Base-by-base conservation (phyloP, 2,113 vertebrate genomes). In the Eulemur macaco region DNA sequence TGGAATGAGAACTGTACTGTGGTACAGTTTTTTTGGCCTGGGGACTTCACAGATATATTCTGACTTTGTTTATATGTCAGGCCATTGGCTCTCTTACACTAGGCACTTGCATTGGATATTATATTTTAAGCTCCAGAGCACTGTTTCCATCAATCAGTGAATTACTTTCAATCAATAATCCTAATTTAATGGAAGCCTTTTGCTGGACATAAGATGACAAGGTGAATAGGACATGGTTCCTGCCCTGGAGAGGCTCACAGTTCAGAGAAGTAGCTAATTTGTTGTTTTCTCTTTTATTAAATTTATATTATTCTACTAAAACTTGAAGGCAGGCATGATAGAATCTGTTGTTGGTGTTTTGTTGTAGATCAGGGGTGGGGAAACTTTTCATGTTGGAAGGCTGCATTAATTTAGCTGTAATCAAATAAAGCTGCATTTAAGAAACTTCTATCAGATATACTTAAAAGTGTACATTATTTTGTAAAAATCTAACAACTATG, bases 211-310 rank as follows among this genome's bases (percentile, higher is more conserved):
- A 86, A 81, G 34, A 47, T 60, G 78, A 52, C 17, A 92, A 81
- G 12, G 64, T 85, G 23, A 81, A 50, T 15, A 69, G 52, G 66
- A 93, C 6, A 20, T 82, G 39, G 25, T 95, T 86, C 34, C 60
- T 86, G 17, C 15, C 13, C 25, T 91, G 73, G 31, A 92, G 31
- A 52, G 25, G 11, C 17, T 83, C 42, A 89, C 14, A 73, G 39
- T 50, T 66, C 66, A 89, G 42, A 86, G 45, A 77, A 82, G 37
- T 50, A 71, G 63, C 39, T 91, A 42, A 42, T 93, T 93, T 90
- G 13, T 92, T 94, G 45, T 74, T 86, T 63, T 82, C 34, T 45
- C 13, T 88, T 91, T 95, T 78, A 37, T 89, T 78, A 94, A 92
- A 60, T 54, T 81, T 91, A 25, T 63, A 6, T 95, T 73, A 47